Evolutionary conservation across 2,113 vertebrate genomes (phyloP), one percentile per base, ranked within the genome.

Genomic region (Irena cyanogastra): DNA sequence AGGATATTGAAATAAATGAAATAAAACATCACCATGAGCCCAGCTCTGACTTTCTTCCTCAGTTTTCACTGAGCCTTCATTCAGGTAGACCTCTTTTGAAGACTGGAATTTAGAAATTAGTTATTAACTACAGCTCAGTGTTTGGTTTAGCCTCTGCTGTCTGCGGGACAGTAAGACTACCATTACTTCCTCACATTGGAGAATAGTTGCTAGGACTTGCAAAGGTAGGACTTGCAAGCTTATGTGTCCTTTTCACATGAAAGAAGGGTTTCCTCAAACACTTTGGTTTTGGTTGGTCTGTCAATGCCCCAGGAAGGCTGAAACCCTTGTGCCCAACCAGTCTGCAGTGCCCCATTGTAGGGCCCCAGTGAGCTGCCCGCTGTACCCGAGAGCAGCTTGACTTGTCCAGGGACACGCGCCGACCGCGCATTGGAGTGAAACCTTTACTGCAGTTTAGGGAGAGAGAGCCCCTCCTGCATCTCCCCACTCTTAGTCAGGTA

Each of bases 381-480:
- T 41, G 49, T 20, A 28, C 9, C 19, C 0, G 0, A 39, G 47
- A 17, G 49, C 23, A 13, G 16, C 35, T n/a, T 20, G 3, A 2
- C 18, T 44, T 60, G 16, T 3, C 17, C n/a, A 24, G 56, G 75
- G 20, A 9, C 24, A 24, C 0, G 0, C 8, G 33, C 28, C 20
- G 30, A 13, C 20, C 41, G 56, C 0, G 1, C 8, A 9, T 31
- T 0, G 1, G 39, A n/a, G n/a, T 14, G 35, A 87, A 63, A 49
- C 9, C 13, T 47, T 47, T 5, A 35, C 2, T 47, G 42, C 17
- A 11, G 0, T 26, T 41, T 17, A 12, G 21, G 70, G 1, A 61
- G 24, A 49, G 21, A 64, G 5, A 56, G 3, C 4, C 28, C 7
- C 26, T 88, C 49, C 75, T 80, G 49, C 42, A 42, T 22, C 50